Evolutionary conservation across 2,113 vertebrate genomes (phyloP), one percentile per base, ranked within the genome.

Genomic region (Beaufortia kweichowensis): DNA sequence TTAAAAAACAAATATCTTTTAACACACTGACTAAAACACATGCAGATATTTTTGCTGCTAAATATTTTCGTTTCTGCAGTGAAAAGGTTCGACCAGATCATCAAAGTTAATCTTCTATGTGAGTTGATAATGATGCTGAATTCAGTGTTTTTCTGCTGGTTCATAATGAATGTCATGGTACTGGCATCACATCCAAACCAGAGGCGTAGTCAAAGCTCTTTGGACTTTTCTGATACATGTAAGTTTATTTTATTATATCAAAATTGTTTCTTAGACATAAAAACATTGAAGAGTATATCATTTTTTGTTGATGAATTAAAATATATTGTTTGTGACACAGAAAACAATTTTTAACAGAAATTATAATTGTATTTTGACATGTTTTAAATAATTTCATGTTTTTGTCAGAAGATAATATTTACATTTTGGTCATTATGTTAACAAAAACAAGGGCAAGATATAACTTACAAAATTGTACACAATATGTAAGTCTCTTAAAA

Each of bases 171-270:
- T 9, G 72, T 89, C 33, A 72, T 90, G 63, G 85, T 33, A 23
- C 56, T 87, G 60, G 82, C 87, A 4, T 86, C 83, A 9, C 86
- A 79, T 0, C 69, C 62, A 0, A 24, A 43, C 0, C 68, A 80
- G 6, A 83, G 78, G 28, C 85, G 24, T 0, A n/a, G 76, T 1
- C 86, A 90, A 24, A 2, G 76, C 11, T 61, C 79, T 0, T 90
- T 84, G 76, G 17, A 1, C 29, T 80, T 90, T 23, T 77, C 89
- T 10, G 83, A 85, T 23, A 76, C 84, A 0, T 86, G 91, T 93
- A 46, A 67, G 88, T 3, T 35, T 69, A 31, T 12, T 35, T 35
- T 21, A 9, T 8, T 19, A n/a, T 50, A 17, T 50, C 15, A 2
- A 46, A 17, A 0, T 15, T 35, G 33, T 35, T 9, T 35, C 8